Evolutionary conservation across 2,113 vertebrate species (phyloP).

Genomic region (Butorides virescens): DNA sequence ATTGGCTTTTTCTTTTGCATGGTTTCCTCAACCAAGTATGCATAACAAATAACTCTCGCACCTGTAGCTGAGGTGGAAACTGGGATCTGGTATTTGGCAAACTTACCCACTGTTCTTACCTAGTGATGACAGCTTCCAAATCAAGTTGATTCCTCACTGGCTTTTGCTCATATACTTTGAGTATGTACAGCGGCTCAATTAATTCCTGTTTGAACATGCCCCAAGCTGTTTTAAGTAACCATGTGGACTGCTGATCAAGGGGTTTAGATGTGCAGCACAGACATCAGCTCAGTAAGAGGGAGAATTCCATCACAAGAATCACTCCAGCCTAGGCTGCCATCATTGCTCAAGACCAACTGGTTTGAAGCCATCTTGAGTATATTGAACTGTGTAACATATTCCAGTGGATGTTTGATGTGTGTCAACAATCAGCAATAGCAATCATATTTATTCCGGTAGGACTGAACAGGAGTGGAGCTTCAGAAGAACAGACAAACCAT

Average conservation of each 20-base stretch:
- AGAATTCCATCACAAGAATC: neutral
- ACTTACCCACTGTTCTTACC: neutral
- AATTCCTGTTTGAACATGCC: neutral
- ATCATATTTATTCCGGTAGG: neutral
- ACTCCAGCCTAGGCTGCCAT: neutral
- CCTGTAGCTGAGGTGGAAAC: neutral
- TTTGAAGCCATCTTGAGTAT: neutral
- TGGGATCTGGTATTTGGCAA: neutral
- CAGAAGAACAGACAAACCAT: neutral
- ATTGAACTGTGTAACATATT: neutral
- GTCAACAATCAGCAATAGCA: neutral
- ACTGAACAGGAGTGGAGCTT: neutral
- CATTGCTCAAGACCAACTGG: neutral
- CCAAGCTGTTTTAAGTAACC: neutral
- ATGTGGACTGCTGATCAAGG: neutral
- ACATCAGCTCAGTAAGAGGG: neutral
- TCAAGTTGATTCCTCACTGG: neutral
- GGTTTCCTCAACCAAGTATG: neutral
- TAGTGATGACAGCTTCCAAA: neutral
- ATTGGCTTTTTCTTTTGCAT: neutral
- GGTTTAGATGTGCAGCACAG: neutral
- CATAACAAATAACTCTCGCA: neutral
- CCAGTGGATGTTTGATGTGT: neutral
- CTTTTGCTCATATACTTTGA: neutral
- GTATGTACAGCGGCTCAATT: neutral